These are phyloP conservation scores for Martes martes DNA, from an alignment of 2,113 vertebrate genomes.

Conservation along the genomic window DNA sequence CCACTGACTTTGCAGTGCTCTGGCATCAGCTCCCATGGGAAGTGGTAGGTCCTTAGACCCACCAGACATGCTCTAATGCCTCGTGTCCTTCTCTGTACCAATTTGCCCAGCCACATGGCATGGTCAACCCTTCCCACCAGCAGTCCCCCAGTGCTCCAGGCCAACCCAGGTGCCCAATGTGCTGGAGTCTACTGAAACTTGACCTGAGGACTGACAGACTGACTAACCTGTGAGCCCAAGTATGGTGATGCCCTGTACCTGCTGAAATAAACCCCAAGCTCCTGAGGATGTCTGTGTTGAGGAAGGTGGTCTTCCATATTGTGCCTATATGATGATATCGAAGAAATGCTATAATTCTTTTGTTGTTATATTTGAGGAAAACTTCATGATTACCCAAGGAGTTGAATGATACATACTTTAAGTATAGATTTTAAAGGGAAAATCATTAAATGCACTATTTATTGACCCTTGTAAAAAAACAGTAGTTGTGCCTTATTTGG, in stretches of 20 bases:
- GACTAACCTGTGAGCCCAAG: not conserved
- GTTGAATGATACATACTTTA: not conserved
- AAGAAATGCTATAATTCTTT: not conserved
- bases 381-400: not conserved
- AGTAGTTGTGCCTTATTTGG: not conserved
- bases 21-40: not conserved
- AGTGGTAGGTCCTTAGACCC: not conserved
- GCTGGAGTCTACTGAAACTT: not conserved
- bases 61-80: not conserved
- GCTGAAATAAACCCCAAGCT: not conserved
- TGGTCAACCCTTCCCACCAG: not conserved
- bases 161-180: not conserved
- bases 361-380: not conserved
- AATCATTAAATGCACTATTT: not conserved
- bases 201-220: not conserved
- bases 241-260: not conserved
- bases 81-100: not conserved
- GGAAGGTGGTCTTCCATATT: not conserved
- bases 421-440: not conserved
- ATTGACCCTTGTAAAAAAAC: not conserved
- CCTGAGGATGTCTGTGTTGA: not conserved
- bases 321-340: not conserved
- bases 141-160: not conserved
- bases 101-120: not conserved
- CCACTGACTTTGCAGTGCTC: not conserved